Evolutionary conservation across 2,888 invertebrate genomes (phyloP).

Genomic region (Cephus rjabovi): DNA sequence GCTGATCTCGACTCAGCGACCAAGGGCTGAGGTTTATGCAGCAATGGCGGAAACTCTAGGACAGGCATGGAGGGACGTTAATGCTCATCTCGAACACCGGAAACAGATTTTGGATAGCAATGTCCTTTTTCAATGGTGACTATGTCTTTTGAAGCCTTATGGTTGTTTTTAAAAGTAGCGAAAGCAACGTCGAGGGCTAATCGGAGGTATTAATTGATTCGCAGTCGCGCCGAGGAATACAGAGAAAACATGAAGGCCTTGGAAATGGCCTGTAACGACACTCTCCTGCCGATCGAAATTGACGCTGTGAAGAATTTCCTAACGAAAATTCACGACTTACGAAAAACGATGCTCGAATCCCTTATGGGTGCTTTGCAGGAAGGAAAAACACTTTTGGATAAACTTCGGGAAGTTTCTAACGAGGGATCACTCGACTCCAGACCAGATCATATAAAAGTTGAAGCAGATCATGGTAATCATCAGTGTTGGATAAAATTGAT

Average conservation of each 20-base stretch:
- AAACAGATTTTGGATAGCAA: conserved; percentile 82
- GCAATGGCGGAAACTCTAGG: conserved; percentile 88
- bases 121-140: conserved; percentile 79
- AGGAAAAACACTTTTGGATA: conserved; percentile 80
- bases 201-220: conserved; percentile 14
- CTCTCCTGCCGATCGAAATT: conserved; percentile 78
- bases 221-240: conserved; percentile 76
- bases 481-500: not conserved
- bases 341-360: conserved; percentile 79
- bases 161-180: not conserved
- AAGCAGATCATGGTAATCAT: conserved; percentile 64
- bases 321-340: conserved; percentile 77
- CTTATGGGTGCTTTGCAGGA: conserved; percentile 85
- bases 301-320: conserved; percentile 78
- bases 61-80: conserved; percentile 85
- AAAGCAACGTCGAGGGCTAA: not conserved
- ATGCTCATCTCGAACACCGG: conserved; percentile 80
- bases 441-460: conserved; percentile 72
- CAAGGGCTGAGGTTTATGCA: conserved; percentile 82
- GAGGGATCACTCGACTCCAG: conserved; percentile 82
- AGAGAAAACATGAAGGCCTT: conserved; percentile 76
- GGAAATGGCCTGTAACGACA: conserved; percentile 77
- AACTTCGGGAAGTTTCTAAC: conserved; percentile 76
- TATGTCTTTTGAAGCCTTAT: not conserved
- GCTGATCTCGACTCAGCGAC: conserved; percentile 81